phyloP scores from a whole-genome alignment of 2,113 vertebrate genomes.

The Pelvicachromis taeniatus region DNA sequence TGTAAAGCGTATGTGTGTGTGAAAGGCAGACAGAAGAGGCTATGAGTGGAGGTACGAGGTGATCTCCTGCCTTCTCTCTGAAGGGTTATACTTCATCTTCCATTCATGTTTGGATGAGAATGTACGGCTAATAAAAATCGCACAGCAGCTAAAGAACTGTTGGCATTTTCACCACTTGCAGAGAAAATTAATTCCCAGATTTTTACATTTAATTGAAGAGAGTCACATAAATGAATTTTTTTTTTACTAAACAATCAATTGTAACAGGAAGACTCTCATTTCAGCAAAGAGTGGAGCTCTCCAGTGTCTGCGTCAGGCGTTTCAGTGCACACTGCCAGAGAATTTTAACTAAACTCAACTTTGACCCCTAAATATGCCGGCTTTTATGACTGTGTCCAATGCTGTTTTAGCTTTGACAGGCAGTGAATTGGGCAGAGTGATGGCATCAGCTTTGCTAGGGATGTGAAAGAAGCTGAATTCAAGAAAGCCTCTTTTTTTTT shows the following conservation, averaged over 20 bases:
- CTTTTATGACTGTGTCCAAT: background rate
- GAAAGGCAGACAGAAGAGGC: background rate
- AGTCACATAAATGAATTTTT: background rate
- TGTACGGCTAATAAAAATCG: background rate
- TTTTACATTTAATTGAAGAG: background rate
- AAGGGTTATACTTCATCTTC: constrained; percentile 28
- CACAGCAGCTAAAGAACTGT: background rate
- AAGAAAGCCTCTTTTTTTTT: background rate
- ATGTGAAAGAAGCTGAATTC: background rate
- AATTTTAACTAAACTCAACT: background rate
- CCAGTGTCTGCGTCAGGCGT: background rate
- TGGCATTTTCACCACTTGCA: background rate
- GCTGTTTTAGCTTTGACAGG: background rate
- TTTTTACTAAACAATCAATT: background rate
- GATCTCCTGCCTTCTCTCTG: constrained; percentile 8
- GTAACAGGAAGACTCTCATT: background rate
- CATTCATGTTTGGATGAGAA: constrained; percentile 30
- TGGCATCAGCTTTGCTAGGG: background rate
- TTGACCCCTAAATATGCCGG: background rate
- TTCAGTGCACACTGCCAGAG: background rate
- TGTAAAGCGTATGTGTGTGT: background rate
- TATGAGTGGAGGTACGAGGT: constrained; percentile 6
- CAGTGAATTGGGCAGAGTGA: background rate
- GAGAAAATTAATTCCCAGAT: background rate
- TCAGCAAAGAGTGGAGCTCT: background rate